phyloP scores from a whole-genome alignment of 2,113 vertebrate species.

The Chaenogobius annularis region DNA sequence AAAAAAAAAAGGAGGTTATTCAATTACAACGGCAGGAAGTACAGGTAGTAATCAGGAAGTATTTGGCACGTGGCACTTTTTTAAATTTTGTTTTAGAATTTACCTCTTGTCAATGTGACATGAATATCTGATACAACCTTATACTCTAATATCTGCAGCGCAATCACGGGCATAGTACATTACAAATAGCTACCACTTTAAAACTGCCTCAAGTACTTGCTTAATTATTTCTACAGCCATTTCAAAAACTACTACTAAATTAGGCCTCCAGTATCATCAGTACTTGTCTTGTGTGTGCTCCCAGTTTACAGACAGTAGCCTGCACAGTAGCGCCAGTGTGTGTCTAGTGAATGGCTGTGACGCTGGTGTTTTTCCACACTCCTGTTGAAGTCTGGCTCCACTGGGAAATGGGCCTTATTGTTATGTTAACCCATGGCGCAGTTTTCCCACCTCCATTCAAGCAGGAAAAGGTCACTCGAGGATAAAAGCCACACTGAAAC shows the following conservation, averaged over 20 bases:
- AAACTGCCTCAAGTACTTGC: not conserved
- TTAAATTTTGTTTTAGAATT: not conserved
- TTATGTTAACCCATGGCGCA: not conserved
- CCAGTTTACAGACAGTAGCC: not conserved
- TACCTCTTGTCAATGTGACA: not conserved
- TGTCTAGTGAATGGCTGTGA: not conserved
- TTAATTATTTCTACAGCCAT: not conserved
- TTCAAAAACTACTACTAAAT: not conserved
- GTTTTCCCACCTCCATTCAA: not conserved
- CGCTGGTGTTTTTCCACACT: constrained; percentile 7
- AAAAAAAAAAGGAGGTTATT: not conserved
- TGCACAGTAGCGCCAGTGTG: not conserved
- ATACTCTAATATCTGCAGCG: not conserved
- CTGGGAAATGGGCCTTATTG: constrained; percentile 2
- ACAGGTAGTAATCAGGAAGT: not conserved
- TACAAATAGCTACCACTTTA: not conserved
- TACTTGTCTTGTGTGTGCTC: not conserved
- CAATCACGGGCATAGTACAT: not conserved
- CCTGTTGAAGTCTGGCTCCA: not conserved
- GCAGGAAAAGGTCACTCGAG: not conserved
- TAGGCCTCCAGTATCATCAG: not conserved
- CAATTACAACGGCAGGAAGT: too few species aligned
- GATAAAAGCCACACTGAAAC: not conserved
- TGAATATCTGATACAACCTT: not conserved
- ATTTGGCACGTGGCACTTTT: not conserved